Percentiles rank a stretch among this genome's conserved stretches.
phyloP scores from a whole-genome alignment of 2,797 vertebrate species.

The Alosa sapidissima region DNA sequence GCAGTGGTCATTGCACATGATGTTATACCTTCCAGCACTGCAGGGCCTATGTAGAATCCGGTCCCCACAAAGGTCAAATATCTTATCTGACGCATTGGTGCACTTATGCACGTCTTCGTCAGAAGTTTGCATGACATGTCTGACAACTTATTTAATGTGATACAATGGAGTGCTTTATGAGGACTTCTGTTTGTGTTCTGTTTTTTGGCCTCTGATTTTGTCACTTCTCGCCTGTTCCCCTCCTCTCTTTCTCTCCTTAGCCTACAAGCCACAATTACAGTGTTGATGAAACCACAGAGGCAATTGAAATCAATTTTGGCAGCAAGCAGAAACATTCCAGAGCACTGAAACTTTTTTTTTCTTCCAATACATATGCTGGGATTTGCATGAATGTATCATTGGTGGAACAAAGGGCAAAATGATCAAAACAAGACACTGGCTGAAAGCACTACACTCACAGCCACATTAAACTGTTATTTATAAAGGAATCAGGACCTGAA shows the following conservation, averaged over 20 bases:
- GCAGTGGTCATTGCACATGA: conserved; percentile 5
- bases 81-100: conserved; percentile 12
- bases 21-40: background rate
- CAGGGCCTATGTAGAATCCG: background rate
- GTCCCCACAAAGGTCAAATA: conserved; percentile 24
- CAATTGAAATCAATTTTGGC: conserved; percentile 4
- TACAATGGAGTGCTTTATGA: conserved; percentile 14
- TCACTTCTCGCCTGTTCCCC: background rate
- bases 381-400: background rate
- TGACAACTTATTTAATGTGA: conserved; percentile 27
- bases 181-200: background rate
- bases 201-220: background rate
- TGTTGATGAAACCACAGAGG: conserved; percentile 17
- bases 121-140: conserved; percentile 29
- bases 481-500: background rate
- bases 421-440: background rate
- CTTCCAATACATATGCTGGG: conserved; percentile 16
- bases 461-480: background rate
- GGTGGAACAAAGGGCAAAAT: conserved; percentile 1
- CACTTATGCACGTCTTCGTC: conserved; percentile 1
- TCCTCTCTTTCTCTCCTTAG: conserved; percentile 11
- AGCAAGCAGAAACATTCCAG: background rate
- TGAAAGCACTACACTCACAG: background rate
- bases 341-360: background rate
- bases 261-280: conserved; percentile 22